Conservation (phyloP, 2,113 vertebrate genomes). For the Oostethus manadensis region DNA sequence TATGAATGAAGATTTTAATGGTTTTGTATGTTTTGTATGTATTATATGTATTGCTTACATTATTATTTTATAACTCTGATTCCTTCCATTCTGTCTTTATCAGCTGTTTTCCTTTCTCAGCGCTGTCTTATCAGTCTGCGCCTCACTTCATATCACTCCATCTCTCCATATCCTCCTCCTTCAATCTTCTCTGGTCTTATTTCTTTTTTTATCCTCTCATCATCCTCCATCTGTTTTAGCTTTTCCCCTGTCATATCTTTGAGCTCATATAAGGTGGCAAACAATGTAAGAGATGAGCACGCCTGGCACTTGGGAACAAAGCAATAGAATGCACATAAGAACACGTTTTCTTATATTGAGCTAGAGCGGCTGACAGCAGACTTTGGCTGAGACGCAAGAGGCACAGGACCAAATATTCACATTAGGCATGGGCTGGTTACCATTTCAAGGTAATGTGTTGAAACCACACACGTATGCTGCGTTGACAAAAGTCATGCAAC, state of each 20-base stretch:
- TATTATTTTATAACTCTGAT: conserved; percentile 12
- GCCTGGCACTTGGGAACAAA: background rate
- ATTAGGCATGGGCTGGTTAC: no score
- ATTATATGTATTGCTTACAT: no score
- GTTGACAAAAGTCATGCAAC: no score
- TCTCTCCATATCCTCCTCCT: conserved; percentile 52
- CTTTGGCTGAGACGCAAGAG: no score
- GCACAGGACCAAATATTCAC: no score
- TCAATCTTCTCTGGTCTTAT: conserved; percentile 43
- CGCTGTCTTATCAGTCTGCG: conserved; percentile 40
- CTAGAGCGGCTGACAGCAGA: no score
- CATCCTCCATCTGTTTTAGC: conserved; percentile 38
- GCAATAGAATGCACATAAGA: conserved; percentile 11
- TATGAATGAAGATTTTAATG: no score
- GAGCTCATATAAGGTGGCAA: conserved; percentile 38
- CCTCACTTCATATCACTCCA: conserved; percentile 43
- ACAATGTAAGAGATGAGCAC: conserved; percentile 19
- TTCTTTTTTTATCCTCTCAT: conserved; percentile 42
- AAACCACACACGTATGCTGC: no score
- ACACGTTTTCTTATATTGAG: background rate
- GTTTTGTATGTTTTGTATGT: no score
- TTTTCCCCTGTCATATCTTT: conserved; percentile 34
- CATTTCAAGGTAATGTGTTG: no score
- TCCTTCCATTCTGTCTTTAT: conserved; percentile 36
- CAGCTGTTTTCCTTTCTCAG: conserved; percentile 33